Percentiles rank a stretch among this genome's conserved stretches.
These are phyloP conservation scores for Argyresthia albistria DNA, from an alignment of 2,888 invertebrate species.

Conservation along the genomic window DNA sequence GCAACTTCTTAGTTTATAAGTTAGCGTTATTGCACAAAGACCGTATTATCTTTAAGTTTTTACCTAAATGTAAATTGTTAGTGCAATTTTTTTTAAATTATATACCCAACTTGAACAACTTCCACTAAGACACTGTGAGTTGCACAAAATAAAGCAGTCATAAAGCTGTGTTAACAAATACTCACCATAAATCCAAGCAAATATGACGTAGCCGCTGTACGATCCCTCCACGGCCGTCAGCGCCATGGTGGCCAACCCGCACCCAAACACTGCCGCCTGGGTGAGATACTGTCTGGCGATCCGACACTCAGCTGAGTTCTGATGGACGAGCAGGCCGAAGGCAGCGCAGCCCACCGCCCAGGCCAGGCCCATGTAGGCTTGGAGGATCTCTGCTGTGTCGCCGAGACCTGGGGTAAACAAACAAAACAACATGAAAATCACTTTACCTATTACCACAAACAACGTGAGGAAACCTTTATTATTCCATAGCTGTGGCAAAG, in stretches of 20 bases:
- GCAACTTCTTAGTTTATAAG: no score
- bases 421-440: no score
- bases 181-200: constrained; percentile 85
- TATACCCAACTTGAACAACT: no score
- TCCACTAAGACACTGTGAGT: no score
- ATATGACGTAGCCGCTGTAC: constrained; percentile 83
- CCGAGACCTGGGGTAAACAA: constrained; percentile 46
- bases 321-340: constrained; percentile 86
- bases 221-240: constrained; percentile 84
- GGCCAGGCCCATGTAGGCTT: constrained; percentile 85
- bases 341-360: constrained; percentile 87
- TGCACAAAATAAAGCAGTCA: no score
- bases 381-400: constrained; percentile 75
- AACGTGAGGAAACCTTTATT: no score
- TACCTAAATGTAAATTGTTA: no score
- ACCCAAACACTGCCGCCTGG: constrained; percentile 85
- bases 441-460: no score
- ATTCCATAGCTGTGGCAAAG: no score
- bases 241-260: constrained; percentile 82
- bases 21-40: no score
- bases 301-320: constrained; percentile 86
- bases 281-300: constrained; percentile 90
- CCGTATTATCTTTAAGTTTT: no score
- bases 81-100: no score
- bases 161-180: background rate